phyloP scores from a whole-genome alignment of 2,113 vertebrate species.

The Ranitomeya imitator region DNA sequence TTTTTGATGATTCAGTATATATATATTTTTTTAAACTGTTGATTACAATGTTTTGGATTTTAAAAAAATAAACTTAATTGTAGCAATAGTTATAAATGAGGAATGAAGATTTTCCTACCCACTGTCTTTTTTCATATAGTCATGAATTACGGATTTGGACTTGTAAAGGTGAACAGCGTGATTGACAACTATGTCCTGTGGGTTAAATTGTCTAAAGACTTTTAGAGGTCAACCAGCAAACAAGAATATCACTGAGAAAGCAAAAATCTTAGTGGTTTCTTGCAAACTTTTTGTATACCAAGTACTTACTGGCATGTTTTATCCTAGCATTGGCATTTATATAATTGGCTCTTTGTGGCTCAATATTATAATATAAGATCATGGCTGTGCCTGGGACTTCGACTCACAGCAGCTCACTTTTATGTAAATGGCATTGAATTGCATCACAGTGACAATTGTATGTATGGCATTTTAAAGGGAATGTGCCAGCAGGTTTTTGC shows the following conservation, averaged over 20 bases:
- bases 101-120: not conserved
- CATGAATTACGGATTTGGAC: not conserved
- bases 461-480: too few species aligned
- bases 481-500: too few species aligned
- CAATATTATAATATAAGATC: too few species aligned
- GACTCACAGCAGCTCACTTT: too few species aligned
- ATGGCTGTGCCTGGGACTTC: too few species aligned
- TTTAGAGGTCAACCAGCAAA: not conserved
- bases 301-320: not conserved
- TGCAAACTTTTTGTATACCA: not conserved
- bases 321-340: not conserved
- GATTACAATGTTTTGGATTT: not conserved
- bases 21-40: not conserved
- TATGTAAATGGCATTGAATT: too few species aligned
- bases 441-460: too few species aligned
- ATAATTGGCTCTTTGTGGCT: not conserved
- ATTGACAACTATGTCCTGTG: not conserved
- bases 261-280: not conserved
- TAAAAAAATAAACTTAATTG: not conserved
- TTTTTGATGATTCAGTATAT: slow-evolving; percentile 17
- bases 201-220: not conserved
- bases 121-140: not conserved
- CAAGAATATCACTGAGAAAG: not conserved
- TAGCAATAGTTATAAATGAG: not conserved
- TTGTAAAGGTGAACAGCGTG: not conserved